phyloP scores from a whole-genome alignment of 2,797 vertebrate genomes.

The Chaetodon trifasciatus region DNA sequence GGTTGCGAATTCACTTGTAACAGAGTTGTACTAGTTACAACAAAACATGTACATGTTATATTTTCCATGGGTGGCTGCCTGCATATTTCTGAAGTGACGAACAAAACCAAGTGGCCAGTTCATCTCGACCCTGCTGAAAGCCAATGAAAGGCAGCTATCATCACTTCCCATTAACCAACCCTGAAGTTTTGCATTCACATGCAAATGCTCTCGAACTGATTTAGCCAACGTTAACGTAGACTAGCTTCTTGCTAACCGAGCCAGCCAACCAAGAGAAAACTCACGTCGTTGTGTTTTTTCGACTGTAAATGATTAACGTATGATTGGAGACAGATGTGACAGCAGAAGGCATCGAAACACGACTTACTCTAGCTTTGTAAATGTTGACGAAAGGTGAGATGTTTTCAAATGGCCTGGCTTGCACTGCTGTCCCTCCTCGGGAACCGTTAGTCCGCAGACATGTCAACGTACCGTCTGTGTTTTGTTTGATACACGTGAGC shows the following conservation, averaged over 20 bases:
- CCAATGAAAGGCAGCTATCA: background rate
- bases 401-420: background rate
- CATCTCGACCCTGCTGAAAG: background rate
- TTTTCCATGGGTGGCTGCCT: slow-evolving; percentile 20
- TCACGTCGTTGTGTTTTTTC: background rate
- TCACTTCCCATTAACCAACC: no score
- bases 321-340: slow-evolving; percentile 19
- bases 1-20: background rate
- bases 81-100: slow-evolving; percentile 29
- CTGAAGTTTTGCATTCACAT: background rate
- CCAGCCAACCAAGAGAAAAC: slow-evolving; percentile 1
- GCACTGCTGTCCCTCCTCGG: background rate
- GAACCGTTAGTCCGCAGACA: slow-evolving; percentile 30
- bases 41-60: slow-evolving; percentile 1
- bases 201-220: background rate
- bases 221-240: background rate
- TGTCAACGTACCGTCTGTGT: slow-evolving; percentile 66
- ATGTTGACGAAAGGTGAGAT: background rate
- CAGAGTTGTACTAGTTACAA: background rate
- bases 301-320: background rate
- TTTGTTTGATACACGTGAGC: slow-evolving; percentile 76
- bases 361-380: slow-evolving; percentile 57
- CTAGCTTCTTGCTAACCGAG: slow-evolving; percentile 44
- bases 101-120: background rate
- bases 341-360: background rate